Evolutionary conservation across 2,113 vertebrate genomes (phyloP).

Genomic region (Danio rerio): DNA sequence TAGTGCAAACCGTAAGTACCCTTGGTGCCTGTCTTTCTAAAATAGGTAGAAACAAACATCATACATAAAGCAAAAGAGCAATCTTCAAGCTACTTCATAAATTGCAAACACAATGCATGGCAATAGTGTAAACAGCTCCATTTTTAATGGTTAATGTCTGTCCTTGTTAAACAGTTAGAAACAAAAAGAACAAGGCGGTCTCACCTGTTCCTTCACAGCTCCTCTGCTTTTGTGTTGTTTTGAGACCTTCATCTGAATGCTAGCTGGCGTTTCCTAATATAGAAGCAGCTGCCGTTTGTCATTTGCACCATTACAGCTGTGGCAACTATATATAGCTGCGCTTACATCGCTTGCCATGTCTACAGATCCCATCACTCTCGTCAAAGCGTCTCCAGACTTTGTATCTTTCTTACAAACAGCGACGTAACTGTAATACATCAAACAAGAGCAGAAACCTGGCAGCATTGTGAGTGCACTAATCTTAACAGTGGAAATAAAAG

Average conservation of each 20-base stretch:
- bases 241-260: constrained; percentile 16
- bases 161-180: too few relatives aligned
- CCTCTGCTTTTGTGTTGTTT: background rate
- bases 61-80: too few relatives aligned
- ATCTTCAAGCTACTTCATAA: too few relatives aligned
- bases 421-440: background rate
- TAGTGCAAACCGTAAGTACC: too few relatives aligned
- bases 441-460: constrained; percentile 28
- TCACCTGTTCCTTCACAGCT: too few relatives aligned
- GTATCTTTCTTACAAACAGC: constrained; percentile 41
- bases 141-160: too few relatives aligned
- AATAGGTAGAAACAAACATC: too few relatives aligned
- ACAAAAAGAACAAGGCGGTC: too few relatives aligned
- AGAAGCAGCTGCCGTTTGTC: constrained; percentile 61
- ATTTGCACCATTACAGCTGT: constrained; percentile 62
- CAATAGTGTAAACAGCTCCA: too few relatives aligned
- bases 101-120: too few relatives aligned
- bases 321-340: constrained; percentile 71
- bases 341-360: constrained; percentile 72
- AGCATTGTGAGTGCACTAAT: background rate
- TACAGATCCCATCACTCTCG: constrained; percentile 69
- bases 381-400: constrained; percentile 66
- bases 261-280: constrained; percentile 34
- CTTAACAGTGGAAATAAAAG: constrained; percentile 33
- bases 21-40: too few relatives aligned